These are phyloP conservation scores for Lacanobia oleracea DNA, from an alignment of 2,888 invertebrate species.

Conservation along the genomic window DNA sequence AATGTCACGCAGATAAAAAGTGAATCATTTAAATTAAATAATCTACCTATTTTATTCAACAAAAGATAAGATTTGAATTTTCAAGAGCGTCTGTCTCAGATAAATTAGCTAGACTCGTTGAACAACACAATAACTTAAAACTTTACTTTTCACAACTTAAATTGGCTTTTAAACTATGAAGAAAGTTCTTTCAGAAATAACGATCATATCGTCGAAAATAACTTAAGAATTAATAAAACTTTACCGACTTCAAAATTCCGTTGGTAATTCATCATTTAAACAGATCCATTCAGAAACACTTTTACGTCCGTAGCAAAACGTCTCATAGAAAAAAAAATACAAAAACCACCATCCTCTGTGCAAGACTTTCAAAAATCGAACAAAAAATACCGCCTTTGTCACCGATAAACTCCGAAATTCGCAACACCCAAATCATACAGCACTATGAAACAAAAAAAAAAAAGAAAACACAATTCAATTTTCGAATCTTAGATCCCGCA, in stretches of 20 bases:
- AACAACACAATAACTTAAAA: constrained; percentile 50
- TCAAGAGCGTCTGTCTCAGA: constrained; percentile 9
- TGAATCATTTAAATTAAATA: neutral
- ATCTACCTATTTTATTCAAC: constrained; percentile 3
- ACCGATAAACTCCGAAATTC: constrained; percentile 48
- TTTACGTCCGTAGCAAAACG: constrained; percentile 13
- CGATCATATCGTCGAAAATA: neutral
- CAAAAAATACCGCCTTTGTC: constrained; percentile 49
- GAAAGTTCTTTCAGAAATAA: constrained; percentile 27
- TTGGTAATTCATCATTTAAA: constrained; percentile 24
- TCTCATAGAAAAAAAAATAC: constrained; percentile 18
- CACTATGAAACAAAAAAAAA: constrained; percentile 31
- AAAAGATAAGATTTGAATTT: constrained; percentile 27
- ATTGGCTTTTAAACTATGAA: constrained; percentile 31
- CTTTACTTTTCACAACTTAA: constrained; percentile 36
- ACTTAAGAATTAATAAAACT: constrained; percentile 20
- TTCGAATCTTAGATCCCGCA: constrained; percentile 46
- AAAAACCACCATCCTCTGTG: constrained; percentile 38
- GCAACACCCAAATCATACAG: constrained; percentile 41
- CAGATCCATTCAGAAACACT: constrained; percentile 46
- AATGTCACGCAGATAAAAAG: neutral
- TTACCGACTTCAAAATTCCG: constrained; percentile 38
- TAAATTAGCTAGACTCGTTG: constrained; percentile 1
- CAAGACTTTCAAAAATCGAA: constrained; percentile 46
- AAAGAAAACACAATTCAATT: constrained; percentile 37